phyloP scores from a whole-genome alignment of 1,140 invertebrate species.

The Hermatobates lingyangjiaoensis region DNA sequence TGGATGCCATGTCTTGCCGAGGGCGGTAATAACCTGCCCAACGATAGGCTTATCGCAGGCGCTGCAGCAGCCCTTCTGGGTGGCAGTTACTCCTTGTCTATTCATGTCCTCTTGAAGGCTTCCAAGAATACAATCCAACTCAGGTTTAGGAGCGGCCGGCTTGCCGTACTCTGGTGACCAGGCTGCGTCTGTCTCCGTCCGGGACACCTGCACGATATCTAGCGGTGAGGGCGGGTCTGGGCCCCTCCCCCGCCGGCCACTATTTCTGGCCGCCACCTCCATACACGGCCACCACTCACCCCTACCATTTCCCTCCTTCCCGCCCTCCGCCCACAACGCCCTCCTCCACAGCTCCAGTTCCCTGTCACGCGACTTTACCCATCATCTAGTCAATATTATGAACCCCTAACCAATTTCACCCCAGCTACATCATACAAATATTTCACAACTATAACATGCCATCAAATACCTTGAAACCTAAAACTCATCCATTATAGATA shows the following conservation, averaged over 20 bases:
- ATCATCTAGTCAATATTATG: too few relatives aligned
- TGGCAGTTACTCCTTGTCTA: conserved; percentile 89
- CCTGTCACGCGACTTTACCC: too few relatives aligned
- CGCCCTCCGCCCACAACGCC: background rate
- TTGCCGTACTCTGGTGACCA: conserved; percentile 51
- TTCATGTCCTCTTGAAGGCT: conserved; percentile 87
- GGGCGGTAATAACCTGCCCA: conserved; percentile 86
- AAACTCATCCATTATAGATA: too few relatives aligned
- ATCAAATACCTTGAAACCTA: too few relatives aligned
- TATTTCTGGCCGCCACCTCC: background rate
- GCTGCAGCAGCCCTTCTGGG: conserved; percentile 94
- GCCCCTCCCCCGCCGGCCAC: conserved; percentile 1
- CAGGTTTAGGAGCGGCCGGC: conserved; percentile 24
- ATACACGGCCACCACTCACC: background rate
- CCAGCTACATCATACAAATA: too few relatives aligned
- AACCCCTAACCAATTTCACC: too few relatives aligned
- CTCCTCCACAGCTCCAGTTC: too few relatives aligned
- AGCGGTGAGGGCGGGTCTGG: conserved; percentile 6
- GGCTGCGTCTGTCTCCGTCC: conserved; percentile 19
- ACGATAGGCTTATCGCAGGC: conserved; percentile 96
- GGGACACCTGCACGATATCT: background rate
- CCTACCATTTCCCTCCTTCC: conserved; percentile 5
- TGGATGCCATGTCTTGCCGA: conserved; percentile 98
- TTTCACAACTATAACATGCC: too few relatives aligned
- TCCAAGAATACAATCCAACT: conserved; percentile 84